A percentile compares a stretch with the other conserved stretches of the same genome.
Conservation (phyloP, 92 coral and sea anemone genomes). For the Actinostola sp. region DNA sequence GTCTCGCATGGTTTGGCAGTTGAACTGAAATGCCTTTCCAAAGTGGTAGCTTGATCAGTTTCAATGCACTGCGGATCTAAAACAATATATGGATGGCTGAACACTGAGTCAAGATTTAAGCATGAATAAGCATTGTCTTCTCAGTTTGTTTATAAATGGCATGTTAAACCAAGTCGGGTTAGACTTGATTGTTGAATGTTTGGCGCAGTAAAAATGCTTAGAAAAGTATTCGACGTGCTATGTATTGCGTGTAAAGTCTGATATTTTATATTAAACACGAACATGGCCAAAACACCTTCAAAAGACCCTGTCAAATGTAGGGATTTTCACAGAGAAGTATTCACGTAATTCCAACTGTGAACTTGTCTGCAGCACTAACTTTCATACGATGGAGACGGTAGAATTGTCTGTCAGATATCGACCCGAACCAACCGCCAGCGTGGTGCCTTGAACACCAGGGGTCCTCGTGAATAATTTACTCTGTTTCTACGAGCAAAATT, state of each 20-base stretch:
- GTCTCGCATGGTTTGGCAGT: no score
- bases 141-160: conserved; percentile 23
- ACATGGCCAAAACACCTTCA: background rate
- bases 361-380: conserved; percentile 42
- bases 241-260: background rate
- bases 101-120: conserved; percentile 8
- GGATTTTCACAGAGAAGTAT: background rate
- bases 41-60: background rate
- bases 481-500: conserved; percentile 70
- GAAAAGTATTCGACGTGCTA: background rate
- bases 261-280: conserved; percentile 2
- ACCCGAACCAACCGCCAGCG: conserved; percentile 44
- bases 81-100: conserved; percentile 5
- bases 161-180: background rate
- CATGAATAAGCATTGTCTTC: conserved; percentile 1
- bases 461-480: conserved; percentile 73
- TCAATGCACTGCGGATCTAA: background rate
- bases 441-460: conserved; percentile 84
- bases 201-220: background rate
- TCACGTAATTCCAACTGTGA: conserved; percentile 54
- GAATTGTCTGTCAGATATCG: conserved; percentile 63
- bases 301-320: conserved; percentile 2
- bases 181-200: background rate
- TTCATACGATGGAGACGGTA: background rate
- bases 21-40: background rate